Base-by-base conservation (phyloP, 2,113 vertebrate genomes). In the Aix galericulata region DNA sequence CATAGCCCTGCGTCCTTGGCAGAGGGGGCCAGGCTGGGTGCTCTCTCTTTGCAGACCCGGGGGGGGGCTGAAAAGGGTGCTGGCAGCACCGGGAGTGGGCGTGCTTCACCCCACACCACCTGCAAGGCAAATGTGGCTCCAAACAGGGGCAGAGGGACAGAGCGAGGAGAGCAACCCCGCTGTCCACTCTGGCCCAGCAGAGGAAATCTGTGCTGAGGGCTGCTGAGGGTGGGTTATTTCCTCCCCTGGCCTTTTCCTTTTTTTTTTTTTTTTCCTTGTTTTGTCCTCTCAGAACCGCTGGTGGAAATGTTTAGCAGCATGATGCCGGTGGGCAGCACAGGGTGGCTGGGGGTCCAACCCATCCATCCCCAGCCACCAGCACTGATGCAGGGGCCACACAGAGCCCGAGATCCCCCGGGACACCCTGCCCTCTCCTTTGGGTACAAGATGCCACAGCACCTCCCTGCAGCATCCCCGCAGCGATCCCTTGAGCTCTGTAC, bases 51-150 rank as follows among this genome's bases (percentile, higher is more conserved):
- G 68, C 56, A 82, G 40, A 17, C 36, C 68, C 6, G 52, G 15
- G 2, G 11, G 62, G 31, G 17, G 17, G 1, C 0, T 8, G 9
- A 53, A 67, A 63, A 5, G 31, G 11, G 11, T 26, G 17, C 8
- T 34, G 4, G 14, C 8, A 60, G 38, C 26, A 50, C 15, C 0
- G 6, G 38, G 4, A 23, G 17, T 17, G 4, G 6, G 20, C 4
- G 3, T 34, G 40, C 5, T 75, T 50, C 14, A 20, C 25, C 15
- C 32, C 36, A 20, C n/a, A 26, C 1, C 0, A 0, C 0, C 1
- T 14, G 14, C 17, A 55, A 31, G 34, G 50, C 23, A 52, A 52
- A 25, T 2, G 50, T 13, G 13, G 23, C 50, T 25, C 50, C 12
- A 23, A 52, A 11, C 22, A 25, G 50, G 50, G 50, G 50, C 50